Evolutionary conservation across 2,113 vertebrate genomes (phyloP).

Genomic region (pig (Sus scrofa)): DNA sequence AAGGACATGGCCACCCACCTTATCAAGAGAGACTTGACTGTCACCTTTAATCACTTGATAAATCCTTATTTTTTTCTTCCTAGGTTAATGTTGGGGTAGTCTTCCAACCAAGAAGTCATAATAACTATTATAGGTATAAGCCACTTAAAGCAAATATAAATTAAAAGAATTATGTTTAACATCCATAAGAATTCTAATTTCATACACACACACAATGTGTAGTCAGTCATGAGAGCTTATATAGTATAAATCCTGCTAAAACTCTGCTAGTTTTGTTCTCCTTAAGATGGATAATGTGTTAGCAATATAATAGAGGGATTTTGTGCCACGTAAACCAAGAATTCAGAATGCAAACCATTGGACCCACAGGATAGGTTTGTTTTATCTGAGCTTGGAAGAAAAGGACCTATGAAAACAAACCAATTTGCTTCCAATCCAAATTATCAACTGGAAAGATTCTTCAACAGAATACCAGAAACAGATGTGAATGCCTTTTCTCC

Average conservation of each 20-base stretch:
- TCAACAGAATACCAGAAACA: conserved; percentile 87
- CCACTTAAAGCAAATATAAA: conserved; percentile 62
- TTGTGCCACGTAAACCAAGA: conserved; percentile 83
- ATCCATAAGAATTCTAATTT: conserved; percentile 72
- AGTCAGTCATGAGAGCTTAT: conserved; percentile 63
- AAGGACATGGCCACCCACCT: not conserved
- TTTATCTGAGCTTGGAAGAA: conserved; percentile 86
- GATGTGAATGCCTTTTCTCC: conserved; percentile 84
- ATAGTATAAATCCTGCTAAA: conserved; percentile 76
- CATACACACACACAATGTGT: not conserved
- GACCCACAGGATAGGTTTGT: conserved; percentile 86
- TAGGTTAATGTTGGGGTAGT: not conserved
- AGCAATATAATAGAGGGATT: conserved; percentile 82
- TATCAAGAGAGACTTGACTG: not conserved
- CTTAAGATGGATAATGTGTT: conserved; percentile 83
- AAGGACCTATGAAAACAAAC: conserved; percentile 87
- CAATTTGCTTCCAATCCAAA: conserved; percentile 85
- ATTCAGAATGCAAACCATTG: conserved; percentile 85
- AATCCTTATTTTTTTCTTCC: conserved; percentile 9
- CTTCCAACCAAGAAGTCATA: conserved; percentile 34
- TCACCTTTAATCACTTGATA: not conserved
- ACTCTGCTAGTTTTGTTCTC: conserved; percentile 67
- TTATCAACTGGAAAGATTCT: conserved; percentile 87
- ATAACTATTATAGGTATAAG: not conserved
- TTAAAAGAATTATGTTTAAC: not conserved